Conservation (phyloP, 2,888 invertebrate species). For the Cerastoderma edule region DNA sequence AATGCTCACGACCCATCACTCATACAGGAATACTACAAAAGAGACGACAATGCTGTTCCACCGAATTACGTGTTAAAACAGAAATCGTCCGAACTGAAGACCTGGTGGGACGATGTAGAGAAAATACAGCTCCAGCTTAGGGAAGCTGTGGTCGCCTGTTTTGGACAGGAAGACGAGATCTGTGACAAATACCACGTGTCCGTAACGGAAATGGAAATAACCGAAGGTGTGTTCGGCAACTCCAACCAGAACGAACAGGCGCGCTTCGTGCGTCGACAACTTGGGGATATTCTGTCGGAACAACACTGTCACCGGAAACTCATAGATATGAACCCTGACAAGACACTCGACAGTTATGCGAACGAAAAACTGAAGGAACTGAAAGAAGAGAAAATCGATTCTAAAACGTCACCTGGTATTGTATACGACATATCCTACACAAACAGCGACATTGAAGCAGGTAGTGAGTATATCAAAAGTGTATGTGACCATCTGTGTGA, state of each 20-base stretch:
- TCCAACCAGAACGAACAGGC: conserved; percentile 30
- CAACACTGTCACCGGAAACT: conserved; percentile 50
- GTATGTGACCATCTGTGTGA: conserved; percentile 51
- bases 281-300: conserved; percentile 33
- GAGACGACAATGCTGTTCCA: conserved; percentile 76
- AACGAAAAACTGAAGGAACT: conserved; percentile 40
- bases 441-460: conserved; percentile 4
- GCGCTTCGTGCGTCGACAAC: conserved; percentile 38
- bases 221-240: conserved; percentile 46
- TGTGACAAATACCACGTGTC: conserved; percentile 55
- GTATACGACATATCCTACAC: conserved; percentile 35
- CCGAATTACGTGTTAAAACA: conserved; percentile 74
- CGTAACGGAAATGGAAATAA: conserved; percentile 57
- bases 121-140: conserved; percentile 38
- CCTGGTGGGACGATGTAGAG: conserved; percentile 50
- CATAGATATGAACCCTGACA: conserved; percentile 35
- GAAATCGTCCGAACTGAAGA: conserved; percentile 28
- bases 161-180: conserved; percentile 29
- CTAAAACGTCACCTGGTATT: conserved; percentile 7
- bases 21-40: conserved; percentile 72
- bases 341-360: conserved; percentile 48
- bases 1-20: conserved; percentile 60
- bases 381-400: conserved; percentile 36
- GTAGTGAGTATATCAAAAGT: conserved; percentile 30
- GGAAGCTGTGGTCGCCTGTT: conserved; percentile 44